Percentiles rank a stretch among this genome's conserved stretches.
Conservation (phyloP, 2,113 vertebrate species). For the Pseudonaja textilis region DNA sequence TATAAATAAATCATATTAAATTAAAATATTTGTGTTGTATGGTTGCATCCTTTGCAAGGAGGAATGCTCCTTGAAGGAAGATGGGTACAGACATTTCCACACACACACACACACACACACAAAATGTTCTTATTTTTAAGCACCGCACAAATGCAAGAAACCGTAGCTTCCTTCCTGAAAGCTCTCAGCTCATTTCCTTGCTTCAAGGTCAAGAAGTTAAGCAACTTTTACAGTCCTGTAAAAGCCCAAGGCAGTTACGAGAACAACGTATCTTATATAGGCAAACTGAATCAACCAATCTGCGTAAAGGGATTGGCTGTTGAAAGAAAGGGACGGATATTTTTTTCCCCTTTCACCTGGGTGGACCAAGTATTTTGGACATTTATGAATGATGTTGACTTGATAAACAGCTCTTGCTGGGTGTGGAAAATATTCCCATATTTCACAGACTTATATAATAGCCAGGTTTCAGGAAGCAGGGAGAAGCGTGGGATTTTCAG, state of each 20-base stretch:
- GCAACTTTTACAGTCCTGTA: slow-evolving; percentile 42
- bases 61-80: not conserved
- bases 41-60: not conserved
- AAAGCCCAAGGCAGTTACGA: slow-evolving; percentile 31
- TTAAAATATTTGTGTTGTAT: not conserved
- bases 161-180: slow-evolving; percentile 52
- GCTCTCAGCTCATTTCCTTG: slow-evolving; percentile 46
- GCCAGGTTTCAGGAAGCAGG: not conserved
- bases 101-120: not conserved
- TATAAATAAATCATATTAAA: not conserved
- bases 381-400: slow-evolving; percentile 8
- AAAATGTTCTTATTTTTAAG: not conserved
- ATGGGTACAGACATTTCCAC: not conserved
- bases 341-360: slow-evolving; percentile 17
- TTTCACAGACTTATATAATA: not conserved
- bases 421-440: not conserved
- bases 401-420: not conserved
- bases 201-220: slow-evolving; percentile 29
- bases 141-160: not conserved
- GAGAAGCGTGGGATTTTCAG: not conserved
- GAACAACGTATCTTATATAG: slow-evolving; percentile 27
- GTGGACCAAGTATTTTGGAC: not conserved
- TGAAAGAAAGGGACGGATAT: not conserved
- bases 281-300: slow-evolving; percentile 29
- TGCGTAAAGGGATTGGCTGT: not conserved